Evolutionary conservation across 1,140 invertebrate species (phyloP).

Genomic region (fruit fly (Drosophila melanogaster)): Release_6_plus_ISO1_MT NC_004354.4:14130001-14130500

Average conservation of each 20-base stretch:
- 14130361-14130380: background rate
- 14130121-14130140: conserved; percentile 6
- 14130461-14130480: conserved; percentile 54
- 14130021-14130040: background rate
- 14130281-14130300: conserved; percentile 76
- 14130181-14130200: no score
- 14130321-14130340: conserved; percentile 41
- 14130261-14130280: conserved; percentile 11
- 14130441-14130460: conserved; percentile 83
- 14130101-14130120: background rate
- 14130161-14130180: no score
- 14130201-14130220: background rate
- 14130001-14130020: conserved; percentile 41
- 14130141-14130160: no score
- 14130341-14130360: background rate
- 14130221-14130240: background rate
- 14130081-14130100: conserved; percentile 44
- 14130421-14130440: conserved; percentile 83
- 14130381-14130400: conserved; percentile 33
- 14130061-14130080: conserved; percentile 53
- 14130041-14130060: conserved; percentile 1
- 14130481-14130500: background rate
- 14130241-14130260: background rate
- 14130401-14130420: conserved; percentile 81
- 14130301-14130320: conserved; percentile 80